phyloP scores from a whole-genome alignment of 1,140 invertebrate genomes.

The Drosophila micromelanica region DNA sequence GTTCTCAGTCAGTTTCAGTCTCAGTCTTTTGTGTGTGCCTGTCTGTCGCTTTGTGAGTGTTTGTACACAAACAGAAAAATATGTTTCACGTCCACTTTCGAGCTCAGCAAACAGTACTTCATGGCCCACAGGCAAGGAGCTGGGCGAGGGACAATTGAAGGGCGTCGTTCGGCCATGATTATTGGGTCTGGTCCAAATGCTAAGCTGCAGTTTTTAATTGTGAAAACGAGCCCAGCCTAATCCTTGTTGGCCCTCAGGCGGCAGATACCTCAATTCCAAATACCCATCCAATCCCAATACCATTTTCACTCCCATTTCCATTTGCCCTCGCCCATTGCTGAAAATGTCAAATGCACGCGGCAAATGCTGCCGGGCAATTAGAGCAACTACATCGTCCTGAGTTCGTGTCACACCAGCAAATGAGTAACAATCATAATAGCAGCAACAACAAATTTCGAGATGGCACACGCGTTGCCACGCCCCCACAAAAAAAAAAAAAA shows the following conservation, averaged over 20 bases:
- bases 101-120: conserved; percentile 47
- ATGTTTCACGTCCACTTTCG: conserved; percentile 74
- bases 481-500: neutral
- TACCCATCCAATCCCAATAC: neutral
- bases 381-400: conserved; percentile 4
- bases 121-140: conserved; percentile 2
- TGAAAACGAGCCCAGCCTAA: conserved; percentile 38
- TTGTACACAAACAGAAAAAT: conserved; percentile 72
- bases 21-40: conserved; percentile 11
- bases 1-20: conserved; percentile 6
- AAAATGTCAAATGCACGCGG: conserved; percentile 65
- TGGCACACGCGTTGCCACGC: conserved; percentile 39
- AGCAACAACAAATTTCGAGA: conserved; percentile 24
- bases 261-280: neutral
- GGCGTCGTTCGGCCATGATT: conserved; percentile 21
- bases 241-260: conserved; percentile 25
- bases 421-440: conserved; percentile 30
- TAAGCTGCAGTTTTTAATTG: conserved; percentile 52
- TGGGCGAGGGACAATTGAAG: neutral
- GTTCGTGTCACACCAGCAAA: conserved; percentile 8
- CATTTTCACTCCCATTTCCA: neutral
- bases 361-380: conserved; percentile 54
- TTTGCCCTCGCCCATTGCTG: conserved; percentile 10
- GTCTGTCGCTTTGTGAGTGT: conserved; percentile 50
- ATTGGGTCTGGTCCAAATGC: conserved; percentile 18